Conservation (phyloP, 2,797 vertebrate species). For the Typhlichthys subterraneus region DNA sequence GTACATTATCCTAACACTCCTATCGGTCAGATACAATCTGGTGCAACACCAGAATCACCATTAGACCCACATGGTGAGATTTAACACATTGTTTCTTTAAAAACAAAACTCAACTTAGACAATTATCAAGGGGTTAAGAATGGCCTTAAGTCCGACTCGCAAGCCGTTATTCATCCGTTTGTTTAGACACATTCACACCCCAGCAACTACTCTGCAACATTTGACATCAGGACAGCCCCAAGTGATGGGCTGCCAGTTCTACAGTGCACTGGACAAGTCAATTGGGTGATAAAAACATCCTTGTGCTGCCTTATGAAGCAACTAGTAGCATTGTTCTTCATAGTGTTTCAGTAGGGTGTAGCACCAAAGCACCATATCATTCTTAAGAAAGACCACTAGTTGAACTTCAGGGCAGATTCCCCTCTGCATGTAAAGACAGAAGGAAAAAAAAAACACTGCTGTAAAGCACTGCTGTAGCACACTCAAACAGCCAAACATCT, state of each 20-base stretch:
- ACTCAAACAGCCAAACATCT: slow-evolving; percentile 26
- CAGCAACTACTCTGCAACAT: slow-evolving; percentile 36
- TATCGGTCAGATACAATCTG: slow-evolving; percentile 51
- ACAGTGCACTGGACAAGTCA: slow-evolving; percentile 25
- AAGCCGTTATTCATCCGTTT: slow-evolving; percentile 40
- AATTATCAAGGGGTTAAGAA: slow-evolving; percentile 43
- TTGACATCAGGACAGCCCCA: slow-evolving; percentile 25
- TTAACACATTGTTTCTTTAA: slow-evolving; percentile 45
- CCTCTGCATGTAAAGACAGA: slow-evolving; percentile 14
- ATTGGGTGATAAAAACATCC: slow-evolving; percentile 23
- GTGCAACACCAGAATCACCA: slow-evolving; percentile 43
- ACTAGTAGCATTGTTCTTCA: slow-evolving; percentile 37
- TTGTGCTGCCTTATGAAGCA: slow-evolving; percentile 12
- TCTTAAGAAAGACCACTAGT: slow-evolving; percentile 43
- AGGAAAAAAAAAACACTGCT: slow-evolving; percentile 25
- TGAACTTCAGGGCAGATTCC: slow-evolving; percentile 28
- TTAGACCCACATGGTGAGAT: slow-evolving; percentile 49
- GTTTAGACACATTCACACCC: slow-evolving; percentile 41
- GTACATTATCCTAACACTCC: slow-evolving; percentile 72
- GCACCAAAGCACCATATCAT: slow-evolving; percentile 70
- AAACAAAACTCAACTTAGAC: slow-evolving; percentile 38
- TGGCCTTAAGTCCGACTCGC: slow-evolving; percentile 45
- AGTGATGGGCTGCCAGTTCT: slow-evolving; percentile 32
- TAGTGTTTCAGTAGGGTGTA: slow-evolving; percentile 56
- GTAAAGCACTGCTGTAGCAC: slow-evolving; percentile 37